Percentiles rank a stretch among this genome's conserved stretches.
Conservation (phyloP, 2,113 vertebrate genomes). For the Mormoops blainvillei region DNA sequence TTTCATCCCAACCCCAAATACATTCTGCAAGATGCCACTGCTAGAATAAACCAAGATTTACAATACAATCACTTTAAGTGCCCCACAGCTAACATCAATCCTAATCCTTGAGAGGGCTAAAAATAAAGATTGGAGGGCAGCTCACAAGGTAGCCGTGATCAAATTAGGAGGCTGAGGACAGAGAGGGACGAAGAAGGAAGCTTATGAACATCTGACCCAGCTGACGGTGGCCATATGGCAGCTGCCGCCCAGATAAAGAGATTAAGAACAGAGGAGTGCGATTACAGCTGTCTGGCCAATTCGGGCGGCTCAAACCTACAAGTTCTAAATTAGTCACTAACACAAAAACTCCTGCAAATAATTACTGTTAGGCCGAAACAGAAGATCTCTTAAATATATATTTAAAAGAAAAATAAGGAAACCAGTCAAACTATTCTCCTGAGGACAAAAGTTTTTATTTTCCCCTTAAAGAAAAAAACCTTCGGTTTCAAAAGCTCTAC, state of each 20-base stretch:
- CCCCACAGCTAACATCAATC: conserved; percentile 99
- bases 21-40: conserved; percentile 72
- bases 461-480: conserved; percentile 40
- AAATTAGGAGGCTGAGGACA: conserved; percentile 94
- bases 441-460: conserved; percentile 78
- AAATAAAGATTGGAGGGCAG: conserved; percentile 99
- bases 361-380: conserved; percentile 83
- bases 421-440: conserved; percentile 80
- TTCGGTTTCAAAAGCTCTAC: conserved; percentile 80
- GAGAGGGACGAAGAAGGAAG: conserved; percentile 97
- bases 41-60: conserved; percentile 89
- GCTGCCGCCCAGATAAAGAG: conserved; percentile 99
- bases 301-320: conserved; percentile 99
- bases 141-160: conserved; percentile 96
- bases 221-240: conserved; percentile 99
- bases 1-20: conserved; percentile 67
- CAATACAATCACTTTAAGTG: conserved; percentile 99
- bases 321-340: conserved; percentile 99
- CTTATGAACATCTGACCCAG: conserved; percentile 99
- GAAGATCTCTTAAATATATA: conserved; percentile 81
- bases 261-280: conserved; percentile 99
- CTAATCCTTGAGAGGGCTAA: conserved; percentile 99
- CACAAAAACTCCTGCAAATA: conserved; percentile 91
- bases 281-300: conserved; percentile 99
- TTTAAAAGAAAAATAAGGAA: conserved; percentile 78